Base-by-base conservation (phyloP, 2,113 vertebrate species). In the Toxotes jaculatrix region DNA sequence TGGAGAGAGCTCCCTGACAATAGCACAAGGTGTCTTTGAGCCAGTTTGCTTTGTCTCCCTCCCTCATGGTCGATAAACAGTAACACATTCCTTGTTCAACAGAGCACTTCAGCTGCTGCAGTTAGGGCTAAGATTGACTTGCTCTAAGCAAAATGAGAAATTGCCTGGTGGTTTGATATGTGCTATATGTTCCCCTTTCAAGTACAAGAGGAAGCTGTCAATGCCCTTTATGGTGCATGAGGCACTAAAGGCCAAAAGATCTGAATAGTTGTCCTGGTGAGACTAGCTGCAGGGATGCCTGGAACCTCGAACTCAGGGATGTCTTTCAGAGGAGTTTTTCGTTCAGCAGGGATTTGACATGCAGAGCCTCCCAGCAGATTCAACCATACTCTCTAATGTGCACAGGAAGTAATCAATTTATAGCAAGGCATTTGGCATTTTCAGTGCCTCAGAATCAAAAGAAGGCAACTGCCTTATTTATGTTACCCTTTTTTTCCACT, bases 261-360 rank as follows among this genome's bases (percentile, higher is more conserved):
- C 56, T 87, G 80, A 93, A 88, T 84, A 68, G 78, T 66, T 38
- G 66, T 86, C 87, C 74, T 47, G 66, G 72, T 77, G 85, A 88
- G 82, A 70, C 63, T 7, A 45, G 62, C 77, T 67, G 78, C 72
- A 57, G 71, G 74, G 73, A 62, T 49, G 73, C 31, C 65, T 75
- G 74, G 60, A 53, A 67, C 64, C 42, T 11, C 3, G 13, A 66
- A 62, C 60, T 42, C 21, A 1, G 64, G 10, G 32, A 38, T 4
- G 21, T 75, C 74, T 68, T 79, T 84, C 68, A 75, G 61, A 62
- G 51, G 38, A 51, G 13, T 31, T 51, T 85, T 17, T 60, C 82
- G 84, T 83, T 72, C 77, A 77, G 36, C 34, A 0, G n/a, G 42
- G 57, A 77, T 49, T 61, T 53, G 42, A 60, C 79, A 19, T 69